phyloP scores from a whole-genome alignment of 2,797 vertebrate genomes.

The Typhlichthys eigenmanni region DNA sequence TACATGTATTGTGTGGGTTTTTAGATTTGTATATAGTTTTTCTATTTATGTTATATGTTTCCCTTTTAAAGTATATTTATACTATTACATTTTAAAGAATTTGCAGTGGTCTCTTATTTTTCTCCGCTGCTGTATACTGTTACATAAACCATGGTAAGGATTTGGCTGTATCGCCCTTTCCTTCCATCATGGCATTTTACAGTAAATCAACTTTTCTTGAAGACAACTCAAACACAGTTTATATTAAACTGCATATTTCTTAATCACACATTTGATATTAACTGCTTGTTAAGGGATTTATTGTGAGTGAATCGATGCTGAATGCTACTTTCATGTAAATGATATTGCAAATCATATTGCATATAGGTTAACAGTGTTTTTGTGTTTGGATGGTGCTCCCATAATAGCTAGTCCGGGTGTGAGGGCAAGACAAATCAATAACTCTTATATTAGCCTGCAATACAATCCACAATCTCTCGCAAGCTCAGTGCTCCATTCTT shows the following conservation, averaged over 20 bases:
- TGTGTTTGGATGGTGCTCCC: constrained; percentile 14
- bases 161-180: too few species aligned
- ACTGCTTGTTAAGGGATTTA: constrained; percentile 9
- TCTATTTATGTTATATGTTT: too few species aligned
- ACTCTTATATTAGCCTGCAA: constrained; percentile 62
- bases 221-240: constrained; percentile 31
- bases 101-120: too few species aligned
- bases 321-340: constrained; percentile 39
- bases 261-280: constrained; percentile 9
- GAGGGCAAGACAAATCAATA: constrained; percentile 66
- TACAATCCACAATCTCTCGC: constrained; percentile 47
- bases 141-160: too few species aligned
- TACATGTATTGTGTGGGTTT: too few species aligned
- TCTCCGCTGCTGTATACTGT: too few species aligned
- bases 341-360: not conserved
- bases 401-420: constrained; percentile 41
- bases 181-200: constrained; percentile 23
- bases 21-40: too few species aligned
- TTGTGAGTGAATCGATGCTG: constrained; percentile 11
- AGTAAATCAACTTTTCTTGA: constrained; percentile 33
- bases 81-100: too few species aligned
- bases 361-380: constrained; percentile 13
- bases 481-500: constrained; percentile 29
- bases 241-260: constrained; percentile 18
- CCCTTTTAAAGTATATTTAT: too few species aligned